Conservation (phyloP, 2,113 vertebrate genomes). For the Tiliqua scincoides region DNA sequence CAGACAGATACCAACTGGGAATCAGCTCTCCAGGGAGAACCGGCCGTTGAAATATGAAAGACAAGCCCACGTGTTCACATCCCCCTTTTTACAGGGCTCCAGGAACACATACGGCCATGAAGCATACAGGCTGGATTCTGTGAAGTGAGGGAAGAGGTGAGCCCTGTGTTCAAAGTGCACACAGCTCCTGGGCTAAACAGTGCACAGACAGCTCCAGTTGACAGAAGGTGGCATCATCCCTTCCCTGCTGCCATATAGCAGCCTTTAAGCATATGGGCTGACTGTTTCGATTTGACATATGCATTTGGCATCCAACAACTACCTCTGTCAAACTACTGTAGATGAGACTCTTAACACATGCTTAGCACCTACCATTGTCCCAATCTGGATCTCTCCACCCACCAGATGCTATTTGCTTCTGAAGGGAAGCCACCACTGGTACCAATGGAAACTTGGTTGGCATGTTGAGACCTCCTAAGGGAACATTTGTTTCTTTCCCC, state of each 20-base stretch:
- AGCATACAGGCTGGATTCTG: background rate
- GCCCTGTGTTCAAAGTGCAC: background rate
- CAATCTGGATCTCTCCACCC: too few relatives aligned
- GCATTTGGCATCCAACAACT: background rate
- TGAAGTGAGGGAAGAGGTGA: background rate
- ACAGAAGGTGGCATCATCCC: background rate
- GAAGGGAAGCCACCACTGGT: too few relatives aligned
- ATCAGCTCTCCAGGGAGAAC: background rate
- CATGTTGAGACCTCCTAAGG: too few relatives aligned
- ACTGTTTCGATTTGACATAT: background rate
- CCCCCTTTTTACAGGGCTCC: background rate
- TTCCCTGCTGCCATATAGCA: background rate
- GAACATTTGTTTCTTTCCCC: too few relatives aligned
- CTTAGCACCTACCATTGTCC: too few relatives aligned
- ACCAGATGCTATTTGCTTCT: too few relatives aligned
- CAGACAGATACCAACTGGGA: background rate
- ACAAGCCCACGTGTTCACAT: background rate
- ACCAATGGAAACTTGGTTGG: too few relatives aligned
- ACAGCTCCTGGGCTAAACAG: background rate
- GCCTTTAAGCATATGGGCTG: background rate
- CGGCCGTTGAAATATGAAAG: background rate
- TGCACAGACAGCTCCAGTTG: background rate
- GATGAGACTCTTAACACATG: too few relatives aligned
- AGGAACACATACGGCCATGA: background rate
- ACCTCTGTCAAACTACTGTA: background rate